Conservation (phyloP, 2,888 invertebrate genomes). For the Chymomyza amoena region DNA sequence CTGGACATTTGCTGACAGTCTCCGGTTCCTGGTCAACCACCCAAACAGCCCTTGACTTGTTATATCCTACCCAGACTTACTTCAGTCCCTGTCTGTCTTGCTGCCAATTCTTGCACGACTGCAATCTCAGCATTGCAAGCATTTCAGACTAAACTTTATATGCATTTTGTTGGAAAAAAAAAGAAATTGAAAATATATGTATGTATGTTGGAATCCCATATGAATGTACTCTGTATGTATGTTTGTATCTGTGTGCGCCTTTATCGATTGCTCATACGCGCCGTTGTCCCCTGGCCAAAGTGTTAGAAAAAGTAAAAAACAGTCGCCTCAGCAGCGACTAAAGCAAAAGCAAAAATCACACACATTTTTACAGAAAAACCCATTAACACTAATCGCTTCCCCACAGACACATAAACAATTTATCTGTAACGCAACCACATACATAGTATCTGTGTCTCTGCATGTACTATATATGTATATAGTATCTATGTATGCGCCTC, state of each 20-base stretch:
- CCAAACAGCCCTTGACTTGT: neutral
- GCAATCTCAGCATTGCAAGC: constrained; percentile 68
- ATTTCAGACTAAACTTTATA: constrained; percentile 57
- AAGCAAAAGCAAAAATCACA: constrained; percentile 54
- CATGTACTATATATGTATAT: neutral
- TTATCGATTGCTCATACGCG: constrained; percentile 67
- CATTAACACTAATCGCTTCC: constrained; percentile 76
- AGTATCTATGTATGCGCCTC: constrained; percentile 5
- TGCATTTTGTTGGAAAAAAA: constrained; percentile 48
- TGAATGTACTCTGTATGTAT: constrained; percentile 58
- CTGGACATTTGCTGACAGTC: constrained; percentile 3
- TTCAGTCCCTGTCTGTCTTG: neutral
- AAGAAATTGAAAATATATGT: constrained; percentile 65
- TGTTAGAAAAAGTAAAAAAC: constrained; percentile 43
- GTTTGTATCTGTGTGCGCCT: constrained; percentile 46
- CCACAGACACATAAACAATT: constrained; percentile 75
- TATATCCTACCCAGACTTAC: neutral
- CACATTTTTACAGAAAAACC: constrained; percentile 65
- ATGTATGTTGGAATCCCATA: constrained; percentile 51
- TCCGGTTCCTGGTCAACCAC: neutral
- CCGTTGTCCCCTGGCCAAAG: constrained; percentile 48
- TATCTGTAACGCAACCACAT: constrained; percentile 49
- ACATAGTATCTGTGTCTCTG: neutral
- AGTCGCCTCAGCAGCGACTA: neutral
- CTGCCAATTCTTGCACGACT: constrained; percentile 51